phyloP scores from a whole-genome alignment of 2,113 vertebrate species.

The Channa maculata region DNA sequence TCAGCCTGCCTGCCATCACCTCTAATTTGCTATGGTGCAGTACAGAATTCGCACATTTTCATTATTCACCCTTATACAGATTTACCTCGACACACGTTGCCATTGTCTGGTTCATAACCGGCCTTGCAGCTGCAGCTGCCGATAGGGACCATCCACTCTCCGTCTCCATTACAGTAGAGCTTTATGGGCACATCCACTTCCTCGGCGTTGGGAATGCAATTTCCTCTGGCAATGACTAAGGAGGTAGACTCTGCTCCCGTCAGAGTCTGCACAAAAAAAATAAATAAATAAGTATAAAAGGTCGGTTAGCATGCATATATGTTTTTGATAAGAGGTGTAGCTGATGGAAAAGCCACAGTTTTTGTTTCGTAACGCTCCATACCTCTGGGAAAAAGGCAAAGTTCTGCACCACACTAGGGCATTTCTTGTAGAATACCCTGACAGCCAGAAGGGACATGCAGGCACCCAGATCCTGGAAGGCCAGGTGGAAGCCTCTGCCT shows the following conservation, averaged over 20 bases:
- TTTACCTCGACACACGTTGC: conserved; percentile 93
- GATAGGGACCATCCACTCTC: conserved; percentile 99
- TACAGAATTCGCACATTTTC: conserved; percentile 10
- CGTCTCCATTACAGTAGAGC: conserved; percentile 97
- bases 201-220: conserved; percentile 93
- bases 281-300: not conserved
- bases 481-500: conserved; percentile 93
- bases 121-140: conserved; percentile 96
- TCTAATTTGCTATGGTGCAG: not conserved
- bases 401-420: conserved; percentile 95
- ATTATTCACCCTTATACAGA: conserved; percentile 25
- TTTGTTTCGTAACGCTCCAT: not conserved
- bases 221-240: conserved; percentile 94
- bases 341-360: not conserved
- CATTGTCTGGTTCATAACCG: conserved; percentile 93
- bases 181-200: conserved; percentile 97
- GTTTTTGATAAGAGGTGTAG: not conserved
- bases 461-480: conserved; percentile 97
- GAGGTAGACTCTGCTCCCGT: conserved; percentile 97
- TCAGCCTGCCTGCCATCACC: not conserved
- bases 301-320: not conserved
- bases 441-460: conserved; percentile 98
- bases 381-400: conserved; percentile 94
- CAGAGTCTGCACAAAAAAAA: conserved; percentile 84
- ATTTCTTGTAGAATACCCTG: conserved; percentile 98